These are phyloP conservation scores for Sturmia bella DNA, from an alignment of 2,888 invertebrate species.

Conservation along the genomic window DNA sequence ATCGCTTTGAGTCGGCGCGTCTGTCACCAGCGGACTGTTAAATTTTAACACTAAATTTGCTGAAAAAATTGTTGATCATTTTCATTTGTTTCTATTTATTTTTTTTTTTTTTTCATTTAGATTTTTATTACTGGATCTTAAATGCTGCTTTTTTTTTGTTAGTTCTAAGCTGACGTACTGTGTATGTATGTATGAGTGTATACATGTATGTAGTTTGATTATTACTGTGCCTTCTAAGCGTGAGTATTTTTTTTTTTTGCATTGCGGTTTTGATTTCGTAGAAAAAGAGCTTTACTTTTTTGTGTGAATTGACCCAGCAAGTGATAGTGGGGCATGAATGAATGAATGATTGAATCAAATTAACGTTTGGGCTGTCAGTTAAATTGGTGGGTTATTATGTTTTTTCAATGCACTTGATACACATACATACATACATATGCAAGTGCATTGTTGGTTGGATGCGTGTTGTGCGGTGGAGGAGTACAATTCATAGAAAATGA, in stretches of 20 bases:
- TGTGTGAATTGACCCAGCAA: slow-evolving; percentile 35
- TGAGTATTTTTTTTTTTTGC: slow-evolving; percentile 26
- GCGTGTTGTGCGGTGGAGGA: background rate
- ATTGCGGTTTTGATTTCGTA: slow-evolving; percentile 61
- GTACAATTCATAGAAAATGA: slow-evolving; percentile 15
- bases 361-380: slow-evolving; percentile 13
- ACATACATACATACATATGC: background rate
- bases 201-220: slow-evolving; percentile 44
- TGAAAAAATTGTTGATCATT: slow-evolving; percentile 24
- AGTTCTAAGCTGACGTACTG: slow-evolving; percentile 35
- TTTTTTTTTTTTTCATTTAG: slow-evolving; percentile 27
- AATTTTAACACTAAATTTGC: slow-evolving; percentile 33
- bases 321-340: slow-evolving; percentile 56
- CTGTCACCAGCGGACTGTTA: slow-evolving; percentile 45
- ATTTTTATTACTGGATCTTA: slow-evolving; percentile 25
- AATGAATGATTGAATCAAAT: slow-evolving; percentile 28
- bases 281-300: slow-evolving; percentile 39
- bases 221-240: slow-evolving; percentile 51
- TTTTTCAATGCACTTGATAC: slow-evolving; percentile 9
- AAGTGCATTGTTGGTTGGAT: background rate
- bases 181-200: background rate
- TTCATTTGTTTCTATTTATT: slow-evolving; percentile 17
- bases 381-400: background rate
- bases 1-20: slow-evolving; percentile 38
- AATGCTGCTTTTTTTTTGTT: slow-evolving; percentile 21